Evolutionary conservation across 30 jellyfish, hydroid and myxozoan genomes (phyloP).

Genomic region (Aurelia coerulea): DNA sequence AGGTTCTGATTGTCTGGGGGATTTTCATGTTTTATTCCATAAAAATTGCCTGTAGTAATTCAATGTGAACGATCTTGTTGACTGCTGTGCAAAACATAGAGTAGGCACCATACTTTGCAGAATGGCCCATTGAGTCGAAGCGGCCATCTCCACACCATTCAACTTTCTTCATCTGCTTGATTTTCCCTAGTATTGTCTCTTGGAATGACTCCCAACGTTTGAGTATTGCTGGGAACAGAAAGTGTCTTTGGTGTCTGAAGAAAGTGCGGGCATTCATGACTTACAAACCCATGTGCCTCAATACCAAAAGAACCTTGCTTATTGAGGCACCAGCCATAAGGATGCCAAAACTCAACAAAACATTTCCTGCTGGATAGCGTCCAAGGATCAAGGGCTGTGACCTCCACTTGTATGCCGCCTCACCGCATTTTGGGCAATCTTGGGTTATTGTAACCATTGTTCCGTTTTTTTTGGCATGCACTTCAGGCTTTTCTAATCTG

Average conservation of each 20-base stretch:
- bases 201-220: not conserved
- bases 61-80: conserved; percentile 6
- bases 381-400: too few relatives aligned
- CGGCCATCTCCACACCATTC: conserved; percentile 45
- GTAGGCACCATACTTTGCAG: conserved; percentile 40
- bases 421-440: too few relatives aligned
- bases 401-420: too few relatives aligned
- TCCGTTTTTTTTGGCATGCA: too few relatives aligned
- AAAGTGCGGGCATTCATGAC: conserved; percentile 19
- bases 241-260: conserved; percentile 28
- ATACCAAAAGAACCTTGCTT: too few relatives aligned
- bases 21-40: not conserved
- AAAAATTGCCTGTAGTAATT: conserved; percentile 6
- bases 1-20: not conserved
- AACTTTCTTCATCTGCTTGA: conserved; percentile 4
- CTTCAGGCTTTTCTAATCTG: too few relatives aligned
- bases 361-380: too few relatives aligned
- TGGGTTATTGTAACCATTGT: too few relatives aligned
- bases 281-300: too few relatives aligned
- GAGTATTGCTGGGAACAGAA: conserved; percentile 13
- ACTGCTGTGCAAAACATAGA: conserved; percentile 19
- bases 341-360: too few relatives aligned
- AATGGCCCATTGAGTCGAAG: conserved; percentile 44
- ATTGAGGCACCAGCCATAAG: too few relatives aligned
- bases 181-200: not conserved